phyloP scores from a whole-genome alignment of 2,113 vertebrate genomes.

The Oryzias javanicus region DNA sequence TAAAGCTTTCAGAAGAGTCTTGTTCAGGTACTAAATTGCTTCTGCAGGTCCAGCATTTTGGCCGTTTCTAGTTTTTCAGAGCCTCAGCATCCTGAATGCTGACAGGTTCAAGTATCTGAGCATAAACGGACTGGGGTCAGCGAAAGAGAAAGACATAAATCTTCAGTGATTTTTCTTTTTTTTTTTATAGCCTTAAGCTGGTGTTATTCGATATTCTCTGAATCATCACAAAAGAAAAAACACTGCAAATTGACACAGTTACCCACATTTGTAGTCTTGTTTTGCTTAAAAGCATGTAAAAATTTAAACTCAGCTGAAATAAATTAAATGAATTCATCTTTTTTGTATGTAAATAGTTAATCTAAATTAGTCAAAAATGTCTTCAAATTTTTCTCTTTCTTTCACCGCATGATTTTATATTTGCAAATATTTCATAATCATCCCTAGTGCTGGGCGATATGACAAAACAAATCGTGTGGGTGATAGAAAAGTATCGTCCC shows the following conservation, averaged over 20 bases:
- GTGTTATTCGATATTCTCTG: slow-evolving; percentile 11
- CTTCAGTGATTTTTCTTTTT: neutral
- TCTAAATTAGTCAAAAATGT: too few species aligned
- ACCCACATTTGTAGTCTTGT: neutral
- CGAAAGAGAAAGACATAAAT: slow-evolving; percentile 9
- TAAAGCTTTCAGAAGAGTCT: neutral
- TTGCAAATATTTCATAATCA: too few species aligned
- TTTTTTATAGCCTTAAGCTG: neutral
- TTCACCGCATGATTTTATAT: too few species aligned
- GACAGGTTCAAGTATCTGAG: slow-evolving; percentile 43
- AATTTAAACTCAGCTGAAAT: neutral
- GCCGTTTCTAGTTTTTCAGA: slow-evolving; percentile 58
- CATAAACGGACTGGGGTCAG: slow-evolving; percentile 36
- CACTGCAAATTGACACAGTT: neutral
- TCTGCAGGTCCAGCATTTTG: slow-evolving; percentile 58
- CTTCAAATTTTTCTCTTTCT: too few species aligned
- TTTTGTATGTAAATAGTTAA: too few species aligned
- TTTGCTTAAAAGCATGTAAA: neutral
- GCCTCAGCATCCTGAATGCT: slow-evolving; percentile 59
- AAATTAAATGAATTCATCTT: neutral
- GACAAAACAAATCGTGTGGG: too few species aligned
- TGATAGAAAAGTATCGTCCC: too few species aligned
- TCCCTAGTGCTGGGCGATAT: too few species aligned
- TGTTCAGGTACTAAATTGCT: slow-evolving; percentile 2
- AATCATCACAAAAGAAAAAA: neutral